Conservation (phyloP, 2,113 vertebrate genomes). For the Phyllostomus discolor region DNA sequence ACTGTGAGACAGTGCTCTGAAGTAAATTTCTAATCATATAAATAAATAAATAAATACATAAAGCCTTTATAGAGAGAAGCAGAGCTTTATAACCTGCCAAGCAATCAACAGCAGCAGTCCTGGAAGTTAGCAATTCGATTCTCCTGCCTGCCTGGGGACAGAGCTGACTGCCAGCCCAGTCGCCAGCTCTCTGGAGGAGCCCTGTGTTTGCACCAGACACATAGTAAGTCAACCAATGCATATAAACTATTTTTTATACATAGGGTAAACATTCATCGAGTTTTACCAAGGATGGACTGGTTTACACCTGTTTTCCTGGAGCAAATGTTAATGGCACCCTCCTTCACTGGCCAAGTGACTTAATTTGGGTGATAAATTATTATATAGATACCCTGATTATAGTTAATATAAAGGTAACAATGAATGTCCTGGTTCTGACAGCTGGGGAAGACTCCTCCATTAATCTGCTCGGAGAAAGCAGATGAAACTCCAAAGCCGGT, state of each 20-base stretch:
- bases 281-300: background rate
- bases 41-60: background rate
- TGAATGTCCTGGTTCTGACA: slow-evolving; percentile 26
- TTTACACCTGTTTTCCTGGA: background rate
- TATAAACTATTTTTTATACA: background rate
- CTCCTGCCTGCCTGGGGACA: background rate
- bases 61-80: background rate
- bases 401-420: background rate
- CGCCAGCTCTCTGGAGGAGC: background rate
- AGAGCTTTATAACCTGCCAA: background rate
- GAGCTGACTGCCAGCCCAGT: background rate
- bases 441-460: background rate
- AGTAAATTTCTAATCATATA: slow-evolving; percentile 42
- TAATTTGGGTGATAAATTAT: slow-evolving; percentile 44
- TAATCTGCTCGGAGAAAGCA: background rate
- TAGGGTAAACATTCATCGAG: background rate
- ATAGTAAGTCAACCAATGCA: background rate
- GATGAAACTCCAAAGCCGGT: background rate
- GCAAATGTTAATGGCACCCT: background rate
- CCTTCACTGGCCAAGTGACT: background rate
- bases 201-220: rapidly evolving
- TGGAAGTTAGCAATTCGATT: background rate
- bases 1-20: background rate
- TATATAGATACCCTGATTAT: background rate
- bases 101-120: background rate